Base-by-base conservation (phyloP, 2,888 invertebrate species). In the Pterostichus madidus region DNA sequence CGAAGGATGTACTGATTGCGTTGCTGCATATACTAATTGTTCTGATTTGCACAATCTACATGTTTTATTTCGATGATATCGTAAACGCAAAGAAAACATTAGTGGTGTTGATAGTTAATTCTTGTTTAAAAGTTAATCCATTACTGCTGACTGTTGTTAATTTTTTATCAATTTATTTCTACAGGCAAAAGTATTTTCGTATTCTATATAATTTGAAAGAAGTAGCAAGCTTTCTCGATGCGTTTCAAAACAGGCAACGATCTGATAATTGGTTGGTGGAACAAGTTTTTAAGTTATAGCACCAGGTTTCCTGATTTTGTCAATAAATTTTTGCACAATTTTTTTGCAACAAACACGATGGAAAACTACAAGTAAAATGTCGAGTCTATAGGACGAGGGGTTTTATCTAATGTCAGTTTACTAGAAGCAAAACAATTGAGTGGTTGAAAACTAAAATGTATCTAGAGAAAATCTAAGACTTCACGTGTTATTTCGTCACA, bases 91-190 rank as follows among this genome's bases (percentile, higher is more conserved):
- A 49, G 32, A 53, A 52, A 75, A 75, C 49, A 32, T 31, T 24
- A 7, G 75, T 75, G 10, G 53, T 52, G 24, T 49, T 53, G 6
- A 75, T 75, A 49, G 75, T 75, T 31, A 49, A 49, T 52, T 52
- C 49, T 13, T 31, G n/a, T 49, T 52, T 52, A 15, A 52, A 75
- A 75, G 53, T 52, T 75, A 75, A 32, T 52, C 75, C 75, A 15
- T 31, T 75, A 49, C 31, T 75, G 5, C 13, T 52, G 24, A 52
- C 49, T n/a, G 3, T n/a, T 13, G 8, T 53, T 15, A 49, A 75
- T 75, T 32, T 75, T 75, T 52, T 52, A 75, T 52, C 52, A 32
- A 75, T 75, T 52, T 75, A 24, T n/a, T 32, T 52, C 11, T 13
- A 75, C 52, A 71, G 17, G 17, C 6, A 17, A 24, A 71, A 71